These are phyloP conservation scores for Anguilla anguilla DNA, from an alignment of 2,797 vertebrate species.

Conservation along the genomic window DNA sequence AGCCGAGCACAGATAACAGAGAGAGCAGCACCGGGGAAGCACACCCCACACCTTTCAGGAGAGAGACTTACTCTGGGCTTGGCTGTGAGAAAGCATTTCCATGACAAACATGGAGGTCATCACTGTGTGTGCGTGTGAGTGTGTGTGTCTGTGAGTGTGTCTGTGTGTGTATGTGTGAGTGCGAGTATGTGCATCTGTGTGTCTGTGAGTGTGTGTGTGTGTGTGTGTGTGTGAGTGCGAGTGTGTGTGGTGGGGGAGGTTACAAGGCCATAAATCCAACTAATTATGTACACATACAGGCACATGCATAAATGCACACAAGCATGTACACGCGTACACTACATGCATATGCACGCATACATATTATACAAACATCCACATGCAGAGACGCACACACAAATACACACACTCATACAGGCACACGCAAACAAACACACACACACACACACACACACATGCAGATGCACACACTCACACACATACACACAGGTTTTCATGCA, in stretches of 20 bases:
- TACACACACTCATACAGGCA: conserved; percentile 11
- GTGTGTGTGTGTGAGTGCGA: conserved; percentile 20
- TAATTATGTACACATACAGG: background rate
- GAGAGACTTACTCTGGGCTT: conserved; percentile 43
- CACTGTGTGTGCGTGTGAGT: conserved; percentile 7
- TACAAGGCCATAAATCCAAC: background rate
- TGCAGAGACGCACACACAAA: background rate
- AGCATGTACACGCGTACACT: conserved; percentile 6
- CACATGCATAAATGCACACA: conserved; percentile 24
- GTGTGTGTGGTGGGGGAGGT: background rate
- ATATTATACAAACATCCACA: conserved; percentile 31
- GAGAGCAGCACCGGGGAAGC: too few species aligned
- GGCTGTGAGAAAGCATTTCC: conserved; percentile 43
- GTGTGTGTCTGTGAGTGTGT: too few species aligned
- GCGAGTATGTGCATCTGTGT: background rate
- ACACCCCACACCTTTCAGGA: conserved; percentile 27
- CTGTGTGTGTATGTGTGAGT: too few species aligned
- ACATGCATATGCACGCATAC: conserved; percentile 30
- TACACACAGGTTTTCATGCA: background rate
- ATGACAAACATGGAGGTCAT: conserved; percentile 42
- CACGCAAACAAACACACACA: background rate
- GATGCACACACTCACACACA: background rate
- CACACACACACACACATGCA: background rate
- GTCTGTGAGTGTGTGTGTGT: conserved; percentile 31
- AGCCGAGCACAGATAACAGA: too few species aligned